Conservation (phyloP, 2,888 invertebrate genomes). For the Eulithis prunata region DNA sequence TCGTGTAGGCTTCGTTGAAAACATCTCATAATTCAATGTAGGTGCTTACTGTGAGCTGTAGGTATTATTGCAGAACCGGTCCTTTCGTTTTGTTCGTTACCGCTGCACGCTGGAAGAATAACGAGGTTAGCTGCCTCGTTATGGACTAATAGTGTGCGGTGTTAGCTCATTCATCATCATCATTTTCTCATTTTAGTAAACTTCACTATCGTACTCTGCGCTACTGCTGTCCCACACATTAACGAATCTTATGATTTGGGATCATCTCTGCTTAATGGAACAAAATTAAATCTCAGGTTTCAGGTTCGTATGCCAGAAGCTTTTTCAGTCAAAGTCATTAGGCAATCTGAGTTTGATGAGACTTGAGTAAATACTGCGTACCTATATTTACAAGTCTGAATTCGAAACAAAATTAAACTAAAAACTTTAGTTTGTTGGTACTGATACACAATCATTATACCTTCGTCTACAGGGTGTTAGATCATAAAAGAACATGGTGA, state of each 20-base stretch:
- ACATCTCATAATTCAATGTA: slow-evolving; percentile 71
- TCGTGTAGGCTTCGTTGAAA: slow-evolving; percentile 71
- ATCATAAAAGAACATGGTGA: slow-evolving; percentile 38
- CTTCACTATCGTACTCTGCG: not conserved
- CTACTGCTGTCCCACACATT: no score
- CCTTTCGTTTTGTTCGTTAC: slow-evolving; percentile 34
- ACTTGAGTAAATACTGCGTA: no score
- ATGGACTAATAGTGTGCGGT: slow-evolving; percentile 15
- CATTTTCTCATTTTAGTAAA: slow-evolving; percentile 2
- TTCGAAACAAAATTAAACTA: no score
- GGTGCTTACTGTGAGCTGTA: slow-evolving; percentile 61
- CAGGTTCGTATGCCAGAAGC: no score
- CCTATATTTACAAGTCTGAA: no score
- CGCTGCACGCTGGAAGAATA: slow-evolving; percentile 15
- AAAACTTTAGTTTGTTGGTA: not conserved
- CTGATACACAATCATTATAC: not conserved
- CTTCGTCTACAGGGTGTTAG: not conserved
- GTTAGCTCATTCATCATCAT: slow-evolving; percentile 10
- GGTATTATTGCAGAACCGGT: slow-evolving; percentile 61
- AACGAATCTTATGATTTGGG: no score
- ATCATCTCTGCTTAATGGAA: no score
- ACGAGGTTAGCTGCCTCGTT: slow-evolving; percentile 16
- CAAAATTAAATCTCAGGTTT: no score
- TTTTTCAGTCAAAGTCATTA: no score
- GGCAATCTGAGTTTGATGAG: no score